Base-by-base conservation (phyloP, 2,797 vertebrate genomes). In the Liparis tanakae region DNA sequence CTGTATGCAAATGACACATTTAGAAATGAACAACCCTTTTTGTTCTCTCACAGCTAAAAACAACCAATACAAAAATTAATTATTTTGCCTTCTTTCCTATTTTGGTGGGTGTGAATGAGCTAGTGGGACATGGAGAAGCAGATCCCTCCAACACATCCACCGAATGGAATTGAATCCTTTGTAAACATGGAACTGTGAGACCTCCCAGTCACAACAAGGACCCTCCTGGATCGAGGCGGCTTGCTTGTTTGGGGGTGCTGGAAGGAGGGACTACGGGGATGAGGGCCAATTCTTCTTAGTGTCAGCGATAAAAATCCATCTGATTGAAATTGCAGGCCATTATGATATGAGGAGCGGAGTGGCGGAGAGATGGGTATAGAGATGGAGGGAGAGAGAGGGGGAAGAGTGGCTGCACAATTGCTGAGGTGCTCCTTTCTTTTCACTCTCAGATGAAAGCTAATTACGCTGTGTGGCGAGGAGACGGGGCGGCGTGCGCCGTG, bases 311-410 rank as follows among this genome's bases (percentile, higher is more conserved):
- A 97, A 92, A 97, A 96, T 97, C 96, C 96, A 96, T 96, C 96
- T 97, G 96, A 98, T 97, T 97, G 96, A 98, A 97, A 97, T 97
- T 96, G 95, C 95, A 91, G 94, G 95, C 94, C 95, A 97, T 98
- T 97, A 97, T 96, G 96, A 95, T 93, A 80, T 91, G 94, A 90
- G 86, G 71, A 85, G 84, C 69, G 48, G 89, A 85, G 85, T 78
- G 82, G 75, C 54, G 7, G 78, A 77, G 86, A 82, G 74, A 85
- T 13, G 70, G 76, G 73, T 14, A 75, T 14, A 75, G 80, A 80
- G 82, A 82, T 25, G 25, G 73, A 25, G 70, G 65, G 78, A 88
- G 84, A 87, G 61, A 67, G 83, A 66, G 63, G 81, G 20, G 39
- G 39, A 7, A 57, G 79, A 85, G 95, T 94, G 95, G 94, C 94